phyloP scores from a whole-genome alignment of 2,113 vertebrate species.

The Microtus ochrogaster region DNA sequence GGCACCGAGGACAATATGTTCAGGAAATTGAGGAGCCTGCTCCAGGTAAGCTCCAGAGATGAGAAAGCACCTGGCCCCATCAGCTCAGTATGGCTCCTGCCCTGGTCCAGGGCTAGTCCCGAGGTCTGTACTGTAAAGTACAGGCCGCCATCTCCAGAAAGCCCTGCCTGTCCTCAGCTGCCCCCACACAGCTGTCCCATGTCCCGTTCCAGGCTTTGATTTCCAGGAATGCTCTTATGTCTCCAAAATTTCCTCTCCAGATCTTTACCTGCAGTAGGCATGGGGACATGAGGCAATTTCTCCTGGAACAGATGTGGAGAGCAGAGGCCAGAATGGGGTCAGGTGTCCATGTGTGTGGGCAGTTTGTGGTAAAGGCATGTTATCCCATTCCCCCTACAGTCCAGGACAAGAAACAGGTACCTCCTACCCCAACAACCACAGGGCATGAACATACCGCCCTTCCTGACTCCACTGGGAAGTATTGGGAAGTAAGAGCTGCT shows the following conservation, averaged over 20 bases:
- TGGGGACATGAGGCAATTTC: not conserved
- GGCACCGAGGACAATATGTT: not conserved
- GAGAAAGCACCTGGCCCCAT: not conserved
- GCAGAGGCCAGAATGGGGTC: not conserved
- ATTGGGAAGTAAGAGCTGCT: not conserved
- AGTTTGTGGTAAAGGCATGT: not conserved
- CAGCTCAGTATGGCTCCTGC: not conserved
- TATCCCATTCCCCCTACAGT: not conserved
- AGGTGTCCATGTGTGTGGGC: not conserved
- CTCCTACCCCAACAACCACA: too few relatives aligned
- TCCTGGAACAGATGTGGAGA: not conserved
- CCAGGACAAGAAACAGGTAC: not conserved
- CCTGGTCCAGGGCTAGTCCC: not conserved
- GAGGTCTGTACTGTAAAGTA: not conserved
- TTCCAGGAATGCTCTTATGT: not conserved
- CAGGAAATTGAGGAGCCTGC: not conserved
- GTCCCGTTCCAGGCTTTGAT: not conserved
- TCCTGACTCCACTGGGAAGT: too few relatives aligned
- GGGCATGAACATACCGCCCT: not conserved
- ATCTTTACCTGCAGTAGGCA: not conserved
- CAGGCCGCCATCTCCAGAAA: not conserved
- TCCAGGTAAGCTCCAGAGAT: not conserved
- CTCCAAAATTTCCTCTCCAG: not conserved
- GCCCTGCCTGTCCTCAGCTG: not conserved
- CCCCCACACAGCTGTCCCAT: not conserved